Conservation (phyloP, 2,113 vertebrate species). For the Paramisgurnus dabryanus region DNA sequence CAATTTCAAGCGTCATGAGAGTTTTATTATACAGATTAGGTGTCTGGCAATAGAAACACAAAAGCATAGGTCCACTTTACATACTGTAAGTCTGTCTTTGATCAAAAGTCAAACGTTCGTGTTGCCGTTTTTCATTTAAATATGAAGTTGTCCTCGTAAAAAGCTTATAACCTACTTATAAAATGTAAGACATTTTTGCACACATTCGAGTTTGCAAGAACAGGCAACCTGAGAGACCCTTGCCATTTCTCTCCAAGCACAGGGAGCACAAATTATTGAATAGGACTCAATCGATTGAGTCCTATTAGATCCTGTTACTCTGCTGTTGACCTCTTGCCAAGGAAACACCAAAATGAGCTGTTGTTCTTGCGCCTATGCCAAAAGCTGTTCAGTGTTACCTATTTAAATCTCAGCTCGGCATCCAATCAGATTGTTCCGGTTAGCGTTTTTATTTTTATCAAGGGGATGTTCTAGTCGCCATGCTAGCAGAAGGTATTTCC, state of each 20-base stretch:
- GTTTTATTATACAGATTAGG: constrained; percentile 33
- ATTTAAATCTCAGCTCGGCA: constrained; percentile 48
- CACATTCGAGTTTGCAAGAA: constrained; percentile 2
- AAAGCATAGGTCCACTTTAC: background rate
- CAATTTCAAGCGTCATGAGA: constrained; percentile 13
- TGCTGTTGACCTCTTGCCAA: constrained; percentile 60
- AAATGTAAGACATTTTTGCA: constrained; percentile 12
- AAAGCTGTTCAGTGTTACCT: constrained; percentile 56
- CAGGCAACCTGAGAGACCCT: background rate
- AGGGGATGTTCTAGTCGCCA: constrained; percentile 57
- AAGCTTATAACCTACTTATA: background rate
- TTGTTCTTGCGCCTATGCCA: constrained; percentile 67
- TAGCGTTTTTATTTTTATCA: constrained; percentile 49
- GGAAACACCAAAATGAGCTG: constrained; percentile 73
- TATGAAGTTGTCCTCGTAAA: background rate
- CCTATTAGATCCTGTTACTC: constrained; percentile 64
- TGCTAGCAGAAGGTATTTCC: constrained; percentile 63
- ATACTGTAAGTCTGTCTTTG: constrained; percentile 13
- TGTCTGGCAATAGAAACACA: constrained; percentile 21
- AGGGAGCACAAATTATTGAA: constrained; percentile 55
- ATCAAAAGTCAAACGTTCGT: constrained; percentile 15
- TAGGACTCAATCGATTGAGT: constrained; percentile 57
- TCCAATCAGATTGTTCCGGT: constrained; percentile 49
- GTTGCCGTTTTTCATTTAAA: background rate
- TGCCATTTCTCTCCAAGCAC: constrained; percentile 27